phyloP scores from a whole-genome alignment of 2,888 invertebrate species.

The Rutpela maculata region DNA sequence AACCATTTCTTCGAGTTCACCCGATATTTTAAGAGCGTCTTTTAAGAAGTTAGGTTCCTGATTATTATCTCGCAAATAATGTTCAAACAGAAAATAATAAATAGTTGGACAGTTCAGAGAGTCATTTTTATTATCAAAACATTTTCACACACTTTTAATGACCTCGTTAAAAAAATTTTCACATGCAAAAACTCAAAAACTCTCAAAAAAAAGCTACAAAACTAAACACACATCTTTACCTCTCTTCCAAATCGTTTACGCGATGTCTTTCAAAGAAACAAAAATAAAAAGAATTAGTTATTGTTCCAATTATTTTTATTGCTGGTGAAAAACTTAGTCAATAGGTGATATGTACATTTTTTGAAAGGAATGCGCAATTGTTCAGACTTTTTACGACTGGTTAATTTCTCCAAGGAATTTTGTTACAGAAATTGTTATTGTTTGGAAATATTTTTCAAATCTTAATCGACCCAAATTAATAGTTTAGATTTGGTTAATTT shows the following conservation, averaged over 20 bases:
- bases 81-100: too few relatives aligned
- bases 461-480: neutral
- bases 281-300: constrained; percentile 32
- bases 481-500: neutral
- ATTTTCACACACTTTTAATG: too few relatives aligned
- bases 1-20: too few relatives aligned
- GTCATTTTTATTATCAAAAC: too few relatives aligned
- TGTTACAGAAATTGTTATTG: constrained; percentile 5
- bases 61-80: too few relatives aligned
- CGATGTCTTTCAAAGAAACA: constrained; percentile 50
- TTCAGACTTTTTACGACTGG: neutral
- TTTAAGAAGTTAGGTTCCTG: too few relatives aligned
- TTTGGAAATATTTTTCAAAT: constrained; percentile 3
- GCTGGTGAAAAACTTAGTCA: constrained; percentile 23
- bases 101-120: too few relatives aligned
- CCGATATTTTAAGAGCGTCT: too few relatives aligned
- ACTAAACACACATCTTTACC: constrained; percentile 48
- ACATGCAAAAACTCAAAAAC: constrained; percentile 23
- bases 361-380: constrained; percentile 11
- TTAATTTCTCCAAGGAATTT: constrained; percentile 6
- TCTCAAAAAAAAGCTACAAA: constrained; percentile 27
- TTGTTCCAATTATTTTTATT: neutral
- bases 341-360: constrained; percentile 18
- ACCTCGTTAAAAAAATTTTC: too few relatives aligned
- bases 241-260: constrained; percentile 50